These are phyloP conservation scores for Megalops cyprinoides DNA, from an alignment of 2,797 vertebrate species.

Conservation along the genomic window DNA sequence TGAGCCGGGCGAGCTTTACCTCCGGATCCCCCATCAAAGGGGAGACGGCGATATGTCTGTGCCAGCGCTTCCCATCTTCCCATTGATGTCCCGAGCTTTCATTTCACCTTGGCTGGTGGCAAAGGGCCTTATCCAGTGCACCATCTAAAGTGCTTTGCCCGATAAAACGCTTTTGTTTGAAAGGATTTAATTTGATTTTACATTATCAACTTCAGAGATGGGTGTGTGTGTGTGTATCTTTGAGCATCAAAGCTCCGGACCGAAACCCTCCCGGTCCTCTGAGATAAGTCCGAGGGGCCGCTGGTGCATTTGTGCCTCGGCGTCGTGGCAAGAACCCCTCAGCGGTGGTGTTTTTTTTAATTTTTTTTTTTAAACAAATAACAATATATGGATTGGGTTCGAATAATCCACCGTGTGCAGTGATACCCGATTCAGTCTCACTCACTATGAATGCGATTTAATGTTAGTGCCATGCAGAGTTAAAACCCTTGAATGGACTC, in stretches of 20 bases:
- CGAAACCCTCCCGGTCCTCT: slow-evolving; percentile 44
- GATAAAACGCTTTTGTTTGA: slow-evolving; percentile 48
- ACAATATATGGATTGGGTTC: no score
- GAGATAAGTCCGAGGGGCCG: slow-evolving; percentile 46
- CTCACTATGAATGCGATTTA: not conserved
- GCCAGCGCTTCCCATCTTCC: slow-evolving; percentile 32
- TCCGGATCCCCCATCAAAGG: not conserved
- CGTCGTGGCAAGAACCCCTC: no score
- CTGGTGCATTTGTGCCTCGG: no score
- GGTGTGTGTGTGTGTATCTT: slow-evolving; percentile 42
- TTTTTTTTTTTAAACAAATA: no score
- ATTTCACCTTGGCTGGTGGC: slow-evolving; percentile 44
- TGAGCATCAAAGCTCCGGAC: slow-evolving; percentile 51
- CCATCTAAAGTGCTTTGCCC: slow-evolving; percentile 51
- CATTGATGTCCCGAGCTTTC: slow-evolving; percentile 30
- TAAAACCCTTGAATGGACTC: not conserved
- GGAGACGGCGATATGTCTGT: not conserved
- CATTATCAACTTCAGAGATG: slow-evolving; percentile 45
- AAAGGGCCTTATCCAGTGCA: slow-evolving; percentile 40
- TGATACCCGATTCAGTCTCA: no score
- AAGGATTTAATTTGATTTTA: slow-evolving; percentile 58
- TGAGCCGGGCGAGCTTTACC: not conserved
- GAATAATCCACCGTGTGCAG: no score
- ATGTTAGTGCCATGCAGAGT: not conserved
- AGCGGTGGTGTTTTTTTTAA: no score